Base-by-base conservation (phyloP, 23 tunicate species). In the Pegea sp. region DNA sequence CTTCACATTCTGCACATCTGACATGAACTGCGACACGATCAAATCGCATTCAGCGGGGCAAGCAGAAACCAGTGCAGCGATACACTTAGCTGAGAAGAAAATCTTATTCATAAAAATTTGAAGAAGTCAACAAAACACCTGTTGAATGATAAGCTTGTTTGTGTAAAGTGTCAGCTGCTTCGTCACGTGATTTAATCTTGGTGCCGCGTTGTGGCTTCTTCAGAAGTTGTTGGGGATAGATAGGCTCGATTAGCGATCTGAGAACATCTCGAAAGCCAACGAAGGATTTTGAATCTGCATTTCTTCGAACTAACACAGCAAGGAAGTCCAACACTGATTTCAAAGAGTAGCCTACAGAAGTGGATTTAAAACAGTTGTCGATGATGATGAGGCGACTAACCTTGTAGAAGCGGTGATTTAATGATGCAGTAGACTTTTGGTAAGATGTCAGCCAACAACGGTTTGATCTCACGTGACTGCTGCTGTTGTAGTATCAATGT, bases 81-180 rank as follows among this genome's bases (percentile, higher is more conserved):
- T 70, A 61, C 93, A 81, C 61, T 81, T 81, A 32, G 95, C 95
- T 84, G 65, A 2, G 23, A 53, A 13, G 0, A 22, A 51, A 20
- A 51, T 38, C 46, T 38, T 38, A 38, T 38, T 8, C 13, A 38
- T 8, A 38, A 38, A 16, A 11, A 8, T 38, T 38, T 8, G 16
- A 38, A 38, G 46, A 8, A 38, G 16, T 8, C 46, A 8, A 38
- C 16, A 38, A 38, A 16, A 11, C 46, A 84, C 95, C 95, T 28
- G 84, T 84, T 1, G 95, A 84, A 51, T 84, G 70, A 44, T 60
- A 84, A 42, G 95, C 95, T 74, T 84, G 95, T 48, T 84, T 84
- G 76, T 78, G 84, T 11, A 74, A 59, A 5, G 54, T 26, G 31
- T 18, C 57, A 2, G 8, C 29, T 22, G 13, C 31, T 22, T 62